Evolutionary conservation across 92 coral and sea anemone species (phyloP).

Genomic region (Actinostola sp.): DNA sequence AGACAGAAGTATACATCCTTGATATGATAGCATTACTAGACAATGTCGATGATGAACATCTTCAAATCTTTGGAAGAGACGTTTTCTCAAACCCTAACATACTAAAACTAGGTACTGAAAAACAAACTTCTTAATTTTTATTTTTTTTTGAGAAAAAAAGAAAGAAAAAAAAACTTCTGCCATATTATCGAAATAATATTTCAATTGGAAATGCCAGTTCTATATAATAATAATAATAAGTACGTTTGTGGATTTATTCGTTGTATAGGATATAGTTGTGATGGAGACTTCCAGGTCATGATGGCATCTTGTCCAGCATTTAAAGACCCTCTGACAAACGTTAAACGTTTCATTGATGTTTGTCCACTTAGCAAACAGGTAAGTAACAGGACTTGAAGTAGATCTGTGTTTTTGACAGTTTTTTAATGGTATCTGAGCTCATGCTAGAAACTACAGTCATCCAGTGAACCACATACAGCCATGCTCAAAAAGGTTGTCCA

Average conservation of each 20-base stretch:
- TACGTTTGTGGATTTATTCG: no score
- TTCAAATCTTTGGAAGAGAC: constrained; percentile 67
- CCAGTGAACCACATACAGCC: no score
- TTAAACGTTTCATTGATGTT: constrained; percentile 89
- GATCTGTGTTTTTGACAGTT: no score
- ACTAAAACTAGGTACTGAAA: constrained; percentile 76
- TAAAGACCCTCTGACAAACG: constrained; percentile 65
- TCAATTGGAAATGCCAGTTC: neutral
- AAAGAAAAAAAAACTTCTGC: neutral
- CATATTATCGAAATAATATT: neutral
- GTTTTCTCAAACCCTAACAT: constrained; percentile 82
- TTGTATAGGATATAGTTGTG: constrained; percentile 85
- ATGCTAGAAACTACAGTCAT: no score
- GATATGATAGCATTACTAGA: constrained; percentile 82
- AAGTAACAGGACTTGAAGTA: no score
- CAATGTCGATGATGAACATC: constrained; percentile 52
- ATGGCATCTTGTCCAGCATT: constrained; percentile 78
- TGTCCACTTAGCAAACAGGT: constrained; percentile 94
- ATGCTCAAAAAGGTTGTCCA: no score
- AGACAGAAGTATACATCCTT: constrained; percentile 75
- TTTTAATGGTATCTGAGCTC: no score
- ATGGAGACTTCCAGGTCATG: constrained; percentile 87
- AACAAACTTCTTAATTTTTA: neutral
- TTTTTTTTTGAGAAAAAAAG: neutral
- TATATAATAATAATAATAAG: no score